Base-by-base conservation (phyloP, 2,113 vertebrate genomes). In the Mesoclemmys tuberculata region DNA sequence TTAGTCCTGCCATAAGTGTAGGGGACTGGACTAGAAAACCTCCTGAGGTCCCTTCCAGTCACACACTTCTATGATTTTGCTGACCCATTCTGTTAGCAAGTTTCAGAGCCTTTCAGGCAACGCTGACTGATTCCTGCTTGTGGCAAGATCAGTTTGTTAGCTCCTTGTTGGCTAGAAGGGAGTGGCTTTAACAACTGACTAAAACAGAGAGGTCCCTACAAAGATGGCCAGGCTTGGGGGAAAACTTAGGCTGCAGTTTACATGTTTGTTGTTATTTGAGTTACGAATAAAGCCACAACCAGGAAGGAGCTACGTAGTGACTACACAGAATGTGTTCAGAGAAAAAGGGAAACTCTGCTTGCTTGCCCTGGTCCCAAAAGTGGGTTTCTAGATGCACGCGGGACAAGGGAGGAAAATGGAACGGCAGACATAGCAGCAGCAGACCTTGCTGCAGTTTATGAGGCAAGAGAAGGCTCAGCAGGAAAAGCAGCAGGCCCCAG, bases 91-190 rank as follows among this genome's bases (percentile, higher is more conserved):
- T 38, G 64, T 38, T 71, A 35, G n/a, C n/a, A 68, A 31, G 31
- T 68, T n/a, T 68, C 64, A n/a, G 64, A 68, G 35, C 35, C 18
- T 68, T 68, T 68, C 35, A n/a, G 35, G 35, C 71, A 24, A n/a
- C 35, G 10, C 13, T 7, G 12, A 71, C n/a, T 71, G n/a, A 21
- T 71, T 71, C 18, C 12, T 29, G 74, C 89, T 0, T 0, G 95
- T 97, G 93, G 68, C 51, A 93, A 89, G 77, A 18, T 26, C 31
- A 55, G n/a, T 22, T 27, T 82, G 82, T 80, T 85, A 93, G 91
- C 95, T 89, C 46, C 68, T 29, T 55, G 87, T 13, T 48, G 61
- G 55, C 48, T 52, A 90, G 68, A 80, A 9, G 12, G 89, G 71
- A 84, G 41, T 91, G 64, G 18, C 21, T 44, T 9, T 46, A 46